Evolutionary conservation across 37 sponge, comb jelly and placozoan species (phyloP).

Genomic region (Beroe ovata): DNA sequence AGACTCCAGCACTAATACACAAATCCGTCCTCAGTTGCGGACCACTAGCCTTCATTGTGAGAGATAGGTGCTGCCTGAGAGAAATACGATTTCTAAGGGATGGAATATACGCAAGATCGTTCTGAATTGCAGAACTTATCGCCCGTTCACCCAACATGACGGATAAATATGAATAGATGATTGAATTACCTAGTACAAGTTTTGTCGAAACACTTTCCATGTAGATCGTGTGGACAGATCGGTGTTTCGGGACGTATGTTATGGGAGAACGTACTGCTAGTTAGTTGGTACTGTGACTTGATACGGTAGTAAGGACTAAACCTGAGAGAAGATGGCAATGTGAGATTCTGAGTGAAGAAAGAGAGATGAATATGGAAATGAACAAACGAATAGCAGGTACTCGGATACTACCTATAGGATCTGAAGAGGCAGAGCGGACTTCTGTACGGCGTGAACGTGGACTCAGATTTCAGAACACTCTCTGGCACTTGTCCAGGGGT

Average conservation of each 20-base stretch:
- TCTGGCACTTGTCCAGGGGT: background rate
- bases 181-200: constrained; percentile 43
- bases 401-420: constrained; percentile 46
- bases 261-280: constrained; percentile 43
- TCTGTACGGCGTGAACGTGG: background rate
- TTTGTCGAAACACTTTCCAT: constrained; percentile 43
- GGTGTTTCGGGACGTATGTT: constrained; percentile 22
- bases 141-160: no score
- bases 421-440: constrained; percentile 38
- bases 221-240: constrained; percentile 50
- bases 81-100: no score
- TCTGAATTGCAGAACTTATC: no score
- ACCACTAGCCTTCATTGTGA: background rate
- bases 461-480: background rate
- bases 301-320: constrained; percentile 60
- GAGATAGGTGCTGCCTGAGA: constrained; percentile 57
- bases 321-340: no score
- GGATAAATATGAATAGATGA: no score
- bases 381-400: no score
- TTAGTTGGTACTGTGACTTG: constrained; percentile 10
- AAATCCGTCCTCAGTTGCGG: constrained; percentile 25
- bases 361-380: no score
- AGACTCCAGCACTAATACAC: constrained; percentile 53
- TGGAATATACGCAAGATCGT: no score
- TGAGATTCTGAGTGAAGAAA: no score